These are phyloP conservation scores for Poecilia wingei DNA, from an alignment of 2,797 vertebrate genomes.

Conservation along the genomic window DNA sequence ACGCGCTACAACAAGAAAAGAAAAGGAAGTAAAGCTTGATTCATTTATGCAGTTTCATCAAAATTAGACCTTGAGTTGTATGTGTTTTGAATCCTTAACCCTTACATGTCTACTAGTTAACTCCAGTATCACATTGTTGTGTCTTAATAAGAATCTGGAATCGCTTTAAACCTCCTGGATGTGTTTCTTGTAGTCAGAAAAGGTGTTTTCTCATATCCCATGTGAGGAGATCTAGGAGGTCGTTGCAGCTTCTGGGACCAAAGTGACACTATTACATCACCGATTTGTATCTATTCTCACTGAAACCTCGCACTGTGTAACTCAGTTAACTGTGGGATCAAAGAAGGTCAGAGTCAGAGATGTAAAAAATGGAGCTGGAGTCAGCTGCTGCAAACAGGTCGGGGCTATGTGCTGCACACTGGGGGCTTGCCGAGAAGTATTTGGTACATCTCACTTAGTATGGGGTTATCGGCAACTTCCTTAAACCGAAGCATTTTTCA, in stretches of 20 bases:
- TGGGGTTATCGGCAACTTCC: conserved; percentile 12
- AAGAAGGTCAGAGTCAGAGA: conserved; percentile 35
- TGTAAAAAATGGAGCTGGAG: conserved; percentile 29
- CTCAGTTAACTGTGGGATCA: conserved; percentile 29
- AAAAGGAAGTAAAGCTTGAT: background rate
- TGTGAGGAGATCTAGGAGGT: conserved; percentile 40
- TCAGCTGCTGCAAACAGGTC: conserved; percentile 44
- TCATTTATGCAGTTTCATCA: background rate
- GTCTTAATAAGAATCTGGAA: conserved; percentile 7
- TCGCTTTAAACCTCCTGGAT: background rate
- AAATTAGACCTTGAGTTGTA: background rate
- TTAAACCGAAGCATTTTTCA: conserved; percentile 15
- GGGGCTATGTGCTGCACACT: conserved; percentile 8
- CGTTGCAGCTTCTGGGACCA: conserved; percentile 31
- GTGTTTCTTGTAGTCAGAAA: conserved; percentile 21
- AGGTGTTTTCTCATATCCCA: conserved; percentile 27
- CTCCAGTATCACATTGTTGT: background rate
- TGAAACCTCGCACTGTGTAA: conserved; percentile 15
- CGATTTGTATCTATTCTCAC: conserved; percentile 55
- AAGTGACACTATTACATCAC: conserved; percentile 52
- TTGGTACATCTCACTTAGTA: conserved; percentile 34
- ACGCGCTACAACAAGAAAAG: background rate
- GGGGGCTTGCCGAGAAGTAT: conserved; percentile 8
- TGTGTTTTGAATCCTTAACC: background rate
- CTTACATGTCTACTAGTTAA: background rate